A percentile compares a stretch with the other conserved stretches of the same genome.
phyloP scores from a whole-genome alignment of 2,797 vertebrate genomes.

The Acipenser oxyrinchus region DNA sequence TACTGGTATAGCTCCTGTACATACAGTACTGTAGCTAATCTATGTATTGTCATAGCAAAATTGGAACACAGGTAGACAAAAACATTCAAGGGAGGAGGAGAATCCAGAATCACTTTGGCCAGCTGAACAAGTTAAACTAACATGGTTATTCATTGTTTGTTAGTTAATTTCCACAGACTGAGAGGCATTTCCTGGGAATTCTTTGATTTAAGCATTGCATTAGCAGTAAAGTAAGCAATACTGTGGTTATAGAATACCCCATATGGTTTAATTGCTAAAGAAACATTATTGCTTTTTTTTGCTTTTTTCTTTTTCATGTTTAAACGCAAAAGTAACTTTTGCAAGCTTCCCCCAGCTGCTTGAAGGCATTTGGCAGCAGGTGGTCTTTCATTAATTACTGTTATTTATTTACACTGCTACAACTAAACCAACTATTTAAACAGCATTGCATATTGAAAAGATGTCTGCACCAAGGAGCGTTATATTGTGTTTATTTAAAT shows the following conservation, averaged over 20 bases:
- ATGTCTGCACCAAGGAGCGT: background rate
- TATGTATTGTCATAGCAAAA: no score
- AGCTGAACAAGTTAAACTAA: no score
- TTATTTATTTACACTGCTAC: constrained; percentile 17
- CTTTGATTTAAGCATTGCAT: no score
- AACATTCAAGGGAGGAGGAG: no score
- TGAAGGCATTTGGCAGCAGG: constrained; percentile 16
- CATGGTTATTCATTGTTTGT: no score
- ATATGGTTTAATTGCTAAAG: no score
- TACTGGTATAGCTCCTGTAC: no score
- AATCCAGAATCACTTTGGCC: no score
- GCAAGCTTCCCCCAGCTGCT: constrained; percentile 12
- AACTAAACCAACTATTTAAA: constrained; percentile 18
- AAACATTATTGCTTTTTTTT: background rate
- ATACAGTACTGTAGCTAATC: no score
- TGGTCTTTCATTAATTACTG: constrained; percentile 11
- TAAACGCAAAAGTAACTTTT: constrained; percentile 6
- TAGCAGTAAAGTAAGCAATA: background rate
- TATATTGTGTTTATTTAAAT: constrained; percentile 1
- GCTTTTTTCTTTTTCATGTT: background rate
- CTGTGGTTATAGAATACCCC: background rate
- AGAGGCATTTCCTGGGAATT: no score
- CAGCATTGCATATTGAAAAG: constrained; percentile 2
- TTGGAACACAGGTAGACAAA: no score
- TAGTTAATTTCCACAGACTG: no score